Conservation (phyloP, 2,113 vertebrate genomes). For the Erythrolamprus reginae region DNA sequence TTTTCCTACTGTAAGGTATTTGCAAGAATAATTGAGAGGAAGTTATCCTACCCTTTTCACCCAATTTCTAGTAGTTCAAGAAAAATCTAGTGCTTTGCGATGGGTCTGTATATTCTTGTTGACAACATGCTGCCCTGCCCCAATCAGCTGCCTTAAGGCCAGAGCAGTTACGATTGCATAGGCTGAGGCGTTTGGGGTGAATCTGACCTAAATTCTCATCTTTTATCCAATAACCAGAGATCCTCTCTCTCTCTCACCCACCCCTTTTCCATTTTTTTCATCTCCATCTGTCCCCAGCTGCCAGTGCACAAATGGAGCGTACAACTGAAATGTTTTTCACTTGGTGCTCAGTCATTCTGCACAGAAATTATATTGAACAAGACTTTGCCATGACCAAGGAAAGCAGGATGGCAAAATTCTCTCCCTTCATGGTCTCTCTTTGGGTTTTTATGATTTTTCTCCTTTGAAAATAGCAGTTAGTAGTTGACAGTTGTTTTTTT, state of each 20-base stretch:
- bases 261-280: no score
- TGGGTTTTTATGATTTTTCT: neutral
- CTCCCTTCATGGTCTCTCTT: neutral
- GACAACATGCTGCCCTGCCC: neutral
- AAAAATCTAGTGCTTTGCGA: neutral
- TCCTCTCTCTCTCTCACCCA: neutral
- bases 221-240: no score
- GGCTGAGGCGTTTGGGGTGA: neutral
- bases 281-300: neutral
- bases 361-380: neutral
- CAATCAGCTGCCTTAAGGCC: neutral
- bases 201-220: neutral
- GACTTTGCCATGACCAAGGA: neutral
- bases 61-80: neutral
- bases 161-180: neutral
- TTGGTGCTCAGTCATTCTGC: neutral
- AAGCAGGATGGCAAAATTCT: neutral
- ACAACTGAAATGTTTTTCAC: neutral
- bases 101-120: neutral
- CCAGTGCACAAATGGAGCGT: neutral
- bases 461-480: slow-evolving; percentile 9
- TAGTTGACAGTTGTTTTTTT: neutral
- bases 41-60: neutral
- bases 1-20: neutral
- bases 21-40: neutral